Evolutionary conservation across 2,113 vertebrate species (phyloP), one percentile per base, ranked within the genome.

Genomic region (Leuciscus idus): DNA sequence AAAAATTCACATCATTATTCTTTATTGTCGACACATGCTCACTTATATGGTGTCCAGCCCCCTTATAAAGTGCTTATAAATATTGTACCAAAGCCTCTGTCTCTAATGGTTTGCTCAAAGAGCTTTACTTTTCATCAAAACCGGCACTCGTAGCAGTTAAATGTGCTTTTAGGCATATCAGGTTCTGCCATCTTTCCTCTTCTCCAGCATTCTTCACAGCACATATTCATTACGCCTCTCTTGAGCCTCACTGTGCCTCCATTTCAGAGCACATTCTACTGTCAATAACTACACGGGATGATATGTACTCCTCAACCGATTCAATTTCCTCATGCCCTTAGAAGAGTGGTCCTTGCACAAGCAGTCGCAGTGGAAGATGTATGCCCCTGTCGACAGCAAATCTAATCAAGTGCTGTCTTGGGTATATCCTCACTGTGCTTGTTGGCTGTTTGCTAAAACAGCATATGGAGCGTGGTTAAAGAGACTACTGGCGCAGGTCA

Each of bases 321-420:
- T 92, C 89, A 92, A 91, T 94, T 91, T 89, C 88, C 76, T 86
- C 74, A 3, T 83, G 30, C 84, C 90, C 88, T 87, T 75, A 43
- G 5, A 78, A 90, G 84, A 88, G 88, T 84, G 88, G 79, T 88
- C 50, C 78, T 78, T 79, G 88, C 86, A 85, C 80, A 87, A 19
- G 64, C 36, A 75, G 89, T 73, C 7, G 23, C 59, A 83, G 81
- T 83, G 87, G 91, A 90, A 93, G 94, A 94, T 88, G 74, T 92
- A 94, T 93, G 92, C 89, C 68, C 88, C 90, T 92, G 92, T 92
- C 93, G 91, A 82, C 74, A 68, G 74, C 76, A 91, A 94, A 94
- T 93, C 91, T 89, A 93, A 94, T 94, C 92, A 92, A 79, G 89
- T 81, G 79, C 66, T 50, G 75, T 88, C 74, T 70, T 61, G 84